Evolutionary conservation across 2,888 invertebrate genomes (phyloP).

Genomic region (Drosophila fungiperda): DNA sequence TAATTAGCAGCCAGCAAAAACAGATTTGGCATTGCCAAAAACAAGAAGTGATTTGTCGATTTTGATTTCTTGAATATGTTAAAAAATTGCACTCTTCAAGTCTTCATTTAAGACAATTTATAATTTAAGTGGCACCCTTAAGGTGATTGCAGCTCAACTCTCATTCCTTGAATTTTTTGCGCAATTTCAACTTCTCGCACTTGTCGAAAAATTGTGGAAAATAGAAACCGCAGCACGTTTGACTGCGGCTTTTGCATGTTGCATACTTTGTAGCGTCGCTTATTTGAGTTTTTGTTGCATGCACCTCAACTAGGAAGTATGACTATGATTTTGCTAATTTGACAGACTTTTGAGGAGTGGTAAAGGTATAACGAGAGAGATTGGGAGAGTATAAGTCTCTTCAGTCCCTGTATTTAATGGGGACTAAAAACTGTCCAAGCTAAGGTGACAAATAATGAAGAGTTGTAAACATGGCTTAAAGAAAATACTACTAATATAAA

Average conservation of each 20-base stretch:
- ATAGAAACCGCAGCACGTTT: constrained; percentile 73
- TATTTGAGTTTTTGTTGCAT: constrained; percentile 23
- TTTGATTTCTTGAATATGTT: neutral
- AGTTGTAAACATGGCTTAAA: neutral
- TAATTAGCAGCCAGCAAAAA: neutral
- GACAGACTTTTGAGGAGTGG: constrained; percentile 3
- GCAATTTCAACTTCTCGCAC: constrained; percentile 3
- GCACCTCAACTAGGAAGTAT: constrained; percentile 33
- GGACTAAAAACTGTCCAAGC: constrained; percentile 8
- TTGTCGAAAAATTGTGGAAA: constrained; percentile 52
- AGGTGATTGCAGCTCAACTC: constrained; percentile 5
- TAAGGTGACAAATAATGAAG: constrained; percentile 49
- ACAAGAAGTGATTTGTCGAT: neutral
- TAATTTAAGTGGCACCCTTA: constrained; percentile 5
- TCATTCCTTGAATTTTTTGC: neutral
- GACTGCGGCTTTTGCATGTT: constrained; percentile 64
- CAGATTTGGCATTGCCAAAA: neutral
- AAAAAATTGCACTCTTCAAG: too few species aligned
- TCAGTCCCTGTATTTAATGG: neutral
- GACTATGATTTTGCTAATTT: constrained; percentile 68
- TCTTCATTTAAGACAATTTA: neutral
- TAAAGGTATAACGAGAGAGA: neutral
- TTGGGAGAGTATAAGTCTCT: neutral
- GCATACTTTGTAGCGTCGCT: constrained; percentile 68
- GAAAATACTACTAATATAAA: neutral